Base-by-base conservation (phyloP, 2,888 invertebrate species). In the Brachyptera risi region DNA sequence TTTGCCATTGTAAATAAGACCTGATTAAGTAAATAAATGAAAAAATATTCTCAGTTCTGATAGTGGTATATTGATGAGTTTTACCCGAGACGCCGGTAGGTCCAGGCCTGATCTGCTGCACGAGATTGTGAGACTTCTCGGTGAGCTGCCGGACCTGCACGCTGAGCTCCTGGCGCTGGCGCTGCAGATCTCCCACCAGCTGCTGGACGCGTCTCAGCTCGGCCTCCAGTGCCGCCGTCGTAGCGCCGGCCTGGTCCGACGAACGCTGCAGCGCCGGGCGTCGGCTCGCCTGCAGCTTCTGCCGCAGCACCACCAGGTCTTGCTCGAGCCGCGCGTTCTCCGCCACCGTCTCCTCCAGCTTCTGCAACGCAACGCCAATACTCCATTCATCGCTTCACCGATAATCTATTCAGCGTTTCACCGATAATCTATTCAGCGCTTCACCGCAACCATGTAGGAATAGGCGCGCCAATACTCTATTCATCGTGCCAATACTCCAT, bases 301-400 rank as follows among this genome's bases (percentile, higher is more conserved):
- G 91, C 7, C 93, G 82, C 60, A 95, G 75, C 23, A 92, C 84
- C 56, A 92, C 83, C 66, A 95, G 77, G 72, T 95, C 94, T 65
- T 94, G 89, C 74, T 95, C 95, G 64, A 95, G 75, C 1, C 90
- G 84, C 5, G 92, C 91, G 73, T 93, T 94, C 68, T 94, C 93
- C 1, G 92, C 90, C 17, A 93, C 92, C 0, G 92, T 93, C 75
- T 93, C 92, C 76, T 95, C 94, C 67, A 95, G 77, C 84, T 91
- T 91, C 87, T 90, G 72, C 67, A 66, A 57, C 37, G 24, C 19
- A 51, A 17, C 11, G 51, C 15, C 23, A 51, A 15, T 44, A 31
- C 7, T 11, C 11, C 31, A 11, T 5, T n/a, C n/a, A n/a, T n/a
- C n/a, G n/a, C n/a, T n/a, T n/a, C n/a, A n/a, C n/a, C n/a, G n/a